Evolutionary conservation across 2,797 vertebrate genomes (phyloP).

Genomic region (Taenioides sp.): DNA sequence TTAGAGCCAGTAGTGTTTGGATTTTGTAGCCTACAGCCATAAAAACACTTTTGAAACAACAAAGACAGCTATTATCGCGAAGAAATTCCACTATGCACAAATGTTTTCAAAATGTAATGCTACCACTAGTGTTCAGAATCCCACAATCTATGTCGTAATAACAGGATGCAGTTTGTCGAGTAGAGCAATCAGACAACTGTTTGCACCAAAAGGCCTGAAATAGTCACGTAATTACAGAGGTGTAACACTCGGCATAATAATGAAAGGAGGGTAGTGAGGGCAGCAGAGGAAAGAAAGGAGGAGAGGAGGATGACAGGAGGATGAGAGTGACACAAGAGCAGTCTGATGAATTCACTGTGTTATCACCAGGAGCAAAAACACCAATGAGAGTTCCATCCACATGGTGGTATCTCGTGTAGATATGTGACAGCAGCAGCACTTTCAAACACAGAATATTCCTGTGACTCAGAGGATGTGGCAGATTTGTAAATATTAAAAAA

Average conservation of each 20-base stretch:
- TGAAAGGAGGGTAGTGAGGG: constrained; percentile 24
- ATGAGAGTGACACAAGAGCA: constrained; percentile 24
- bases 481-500: neutral
- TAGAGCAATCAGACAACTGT: constrained; percentile 47
- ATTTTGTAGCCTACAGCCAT: neutral
- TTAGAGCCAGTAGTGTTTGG: neutral
- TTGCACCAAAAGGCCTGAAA: constrained; percentile 56
- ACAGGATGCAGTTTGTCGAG: constrained; percentile 33
- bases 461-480: neutral
- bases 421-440: constrained; percentile 12
- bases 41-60: neutral
- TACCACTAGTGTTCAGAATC: neutral
- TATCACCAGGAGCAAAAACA: constrained; percentile 26
- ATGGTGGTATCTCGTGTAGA: neutral
- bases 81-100: neutral
- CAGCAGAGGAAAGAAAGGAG: constrained; percentile 29
- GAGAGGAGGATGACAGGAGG: constrained; percentile 12
- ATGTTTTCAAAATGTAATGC: neutral
- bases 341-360: constrained; percentile 28
- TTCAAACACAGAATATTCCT: neutral
- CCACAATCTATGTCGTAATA: constrained; percentile 29
- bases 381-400: constrained; percentile 5
- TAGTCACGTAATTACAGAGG: constrained; percentile 61
- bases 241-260: constrained; percentile 47
- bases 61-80: neutral